Percentiles rank a stretch among this genome's conserved stretches.
These are phyloP conservation scores for Brienomyrus brachyistius DNA, from an alignment of 2,113 vertebrate genomes.

Conservation along the genomic window DNA sequence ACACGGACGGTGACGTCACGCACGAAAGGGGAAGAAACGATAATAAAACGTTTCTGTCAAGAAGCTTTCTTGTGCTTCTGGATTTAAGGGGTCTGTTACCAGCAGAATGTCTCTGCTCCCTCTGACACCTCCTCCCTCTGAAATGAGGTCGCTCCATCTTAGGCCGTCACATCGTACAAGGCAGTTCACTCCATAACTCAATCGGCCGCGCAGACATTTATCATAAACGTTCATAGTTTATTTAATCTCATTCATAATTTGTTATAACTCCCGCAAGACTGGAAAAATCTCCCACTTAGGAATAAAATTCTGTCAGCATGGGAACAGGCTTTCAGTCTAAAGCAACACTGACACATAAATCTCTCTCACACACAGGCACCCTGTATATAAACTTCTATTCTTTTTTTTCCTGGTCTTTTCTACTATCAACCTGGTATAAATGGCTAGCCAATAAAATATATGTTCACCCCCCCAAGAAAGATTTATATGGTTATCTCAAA, in stretches of 20 bases:
- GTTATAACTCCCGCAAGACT: background rate
- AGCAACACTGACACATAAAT: background rate
- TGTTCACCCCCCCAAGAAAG: background rate
- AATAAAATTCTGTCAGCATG: background rate
- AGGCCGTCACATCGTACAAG: constrained; percentile 20
- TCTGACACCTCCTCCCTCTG: constrained; percentile 22
- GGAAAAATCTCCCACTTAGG: background rate
- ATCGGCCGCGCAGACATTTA: background rate
- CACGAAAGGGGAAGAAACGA: background rate
- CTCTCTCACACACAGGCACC: background rate
- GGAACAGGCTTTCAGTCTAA: background rate
- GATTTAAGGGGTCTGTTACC: constrained; percentile 28
- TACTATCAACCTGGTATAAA: background rate
- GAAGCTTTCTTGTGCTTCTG: constrained; percentile 12
- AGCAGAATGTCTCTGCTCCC: background rate
- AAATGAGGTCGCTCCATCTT: constrained; percentile 30
- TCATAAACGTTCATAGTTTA: background rate
- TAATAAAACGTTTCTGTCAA: constrained; percentile 6
- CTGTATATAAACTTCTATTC: background rate
- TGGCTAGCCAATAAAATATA: background rate
- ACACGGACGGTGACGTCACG: background rate
- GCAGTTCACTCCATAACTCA: constrained; percentile 17
- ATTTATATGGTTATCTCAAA: background rate
- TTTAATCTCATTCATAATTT: constrained; percentile 11
- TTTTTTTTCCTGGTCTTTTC: background rate